A percentile compares a stretch with the other conserved stretches of the same genome.
Evolutionary conservation across 2,888 invertebrate genomes (phyloP).

Genomic region (Schizaphis graminum): DNA sequence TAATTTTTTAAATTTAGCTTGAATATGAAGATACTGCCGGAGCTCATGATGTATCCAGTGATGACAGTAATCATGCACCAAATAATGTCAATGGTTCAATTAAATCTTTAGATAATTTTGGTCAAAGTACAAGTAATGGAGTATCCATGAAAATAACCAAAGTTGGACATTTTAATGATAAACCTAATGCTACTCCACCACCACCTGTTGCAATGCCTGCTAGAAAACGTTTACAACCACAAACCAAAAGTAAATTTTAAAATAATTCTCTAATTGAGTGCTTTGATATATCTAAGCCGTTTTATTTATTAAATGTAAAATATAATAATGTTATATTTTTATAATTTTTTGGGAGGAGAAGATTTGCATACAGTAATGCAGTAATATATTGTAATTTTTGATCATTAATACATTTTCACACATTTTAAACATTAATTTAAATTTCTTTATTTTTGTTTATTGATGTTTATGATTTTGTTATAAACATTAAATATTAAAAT

Average conservation of each 20-base stretch:
- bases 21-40: background rate
- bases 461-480: background rate
- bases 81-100: background rate
- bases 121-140: background rate
- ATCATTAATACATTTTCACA: background rate
- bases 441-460: too few relatives aligned
- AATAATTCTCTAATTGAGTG: background rate
- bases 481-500: background rate
- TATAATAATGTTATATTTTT: background rate
- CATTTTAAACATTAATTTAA: background rate
- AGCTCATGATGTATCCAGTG: constrained; percentile 13
- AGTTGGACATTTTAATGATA: background rate
- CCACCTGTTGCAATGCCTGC: constrained; percentile 53
- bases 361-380: background rate
- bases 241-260: constrained; percentile 43
- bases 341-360: background rate
- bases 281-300: background rate
- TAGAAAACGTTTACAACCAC: constrained; percentile 50
- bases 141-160: background rate
- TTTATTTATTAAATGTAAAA: background rate
- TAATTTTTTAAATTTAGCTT: constrained; percentile 4
- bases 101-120: background rate
- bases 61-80: background rate
- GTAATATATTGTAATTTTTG: background rate
- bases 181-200: background rate